Percentiles rank a stretch among this genome's conserved stretches.
phyloP scores from a whole-genome alignment of 2,888 invertebrate species.

The Panzeria rudis region DNA sequence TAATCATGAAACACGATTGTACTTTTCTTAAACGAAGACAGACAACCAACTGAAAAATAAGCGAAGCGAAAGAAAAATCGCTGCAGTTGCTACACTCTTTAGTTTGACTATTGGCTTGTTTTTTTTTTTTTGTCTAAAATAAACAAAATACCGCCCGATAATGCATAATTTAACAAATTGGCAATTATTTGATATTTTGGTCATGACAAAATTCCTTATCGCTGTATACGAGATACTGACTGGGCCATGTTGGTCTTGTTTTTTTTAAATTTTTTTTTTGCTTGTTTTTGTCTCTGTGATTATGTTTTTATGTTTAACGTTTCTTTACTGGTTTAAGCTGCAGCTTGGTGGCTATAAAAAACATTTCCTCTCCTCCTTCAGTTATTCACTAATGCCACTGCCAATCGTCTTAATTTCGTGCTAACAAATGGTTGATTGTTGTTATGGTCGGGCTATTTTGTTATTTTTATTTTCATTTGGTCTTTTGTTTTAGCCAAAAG shows the following conservation, averaged over 20 bases:
- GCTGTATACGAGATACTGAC: conserved; percentile 70
- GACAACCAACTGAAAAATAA: conserved; percentile 1
- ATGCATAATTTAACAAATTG: conserved; percentile 83
- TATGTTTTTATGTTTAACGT: conserved; percentile 59
- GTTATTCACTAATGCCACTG: background rate
- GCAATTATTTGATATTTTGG: conserved; percentile 73
- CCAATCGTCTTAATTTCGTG: conserved; percentile 35
- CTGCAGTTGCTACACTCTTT: conserved; percentile 65
- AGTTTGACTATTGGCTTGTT: conserved; percentile 71
- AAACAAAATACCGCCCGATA: conserved; percentile 81
- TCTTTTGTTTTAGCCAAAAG: conserved; percentile 25
- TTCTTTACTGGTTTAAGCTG: conserved; percentile 41
- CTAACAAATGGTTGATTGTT: conserved; percentile 59
- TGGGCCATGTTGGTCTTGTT: conserved; percentile 65
- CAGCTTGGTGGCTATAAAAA: conserved; percentile 39
- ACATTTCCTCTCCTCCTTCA: conserved; percentile 4
- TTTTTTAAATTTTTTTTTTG: background rate
- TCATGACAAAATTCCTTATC: conserved; percentile 73
- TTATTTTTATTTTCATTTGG: conserved; percentile 17
- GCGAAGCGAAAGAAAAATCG: conserved; percentile 43
- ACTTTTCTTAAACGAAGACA: conserved; percentile 33
- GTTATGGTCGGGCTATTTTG: conserved; percentile 31
- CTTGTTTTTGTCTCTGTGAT: conserved; percentile 31
- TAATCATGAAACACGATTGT: conserved; percentile 70
- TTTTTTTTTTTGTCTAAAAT: conserved; percentile 73